Percentiles rank a stretch among this genome's conserved stretches.
These are phyloP conservation scores for Flabesymbios commensalis DNA, from an alignment of 2,888 invertebrate genomes.

Conservation along the genomic window DNA sequence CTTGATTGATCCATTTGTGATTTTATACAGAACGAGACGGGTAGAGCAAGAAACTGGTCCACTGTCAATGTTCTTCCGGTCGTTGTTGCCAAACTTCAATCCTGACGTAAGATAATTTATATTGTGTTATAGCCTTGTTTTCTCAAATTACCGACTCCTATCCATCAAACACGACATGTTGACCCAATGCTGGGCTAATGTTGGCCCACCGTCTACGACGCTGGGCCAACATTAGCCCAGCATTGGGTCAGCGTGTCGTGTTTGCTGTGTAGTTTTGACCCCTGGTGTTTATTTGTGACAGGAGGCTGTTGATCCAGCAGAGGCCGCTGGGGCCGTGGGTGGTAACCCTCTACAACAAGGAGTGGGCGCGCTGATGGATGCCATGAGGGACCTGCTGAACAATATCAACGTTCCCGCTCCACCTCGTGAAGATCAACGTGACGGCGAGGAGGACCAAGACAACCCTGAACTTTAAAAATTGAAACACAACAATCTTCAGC, in stretches of 20 bases:
- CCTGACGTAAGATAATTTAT: conserved; percentile 51
- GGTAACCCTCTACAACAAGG: conserved; percentile 68
- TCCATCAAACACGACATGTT: too few species aligned
- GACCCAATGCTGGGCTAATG: too few species aligned
- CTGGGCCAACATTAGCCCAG: too few species aligned
- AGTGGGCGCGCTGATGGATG: conserved; percentile 72
- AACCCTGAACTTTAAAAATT: too few species aligned
- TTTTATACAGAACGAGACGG: conserved; percentile 41
- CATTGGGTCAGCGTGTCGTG: too few species aligned
- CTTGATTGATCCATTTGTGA: neutral
- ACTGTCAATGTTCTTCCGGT: conserved; percentile 71
- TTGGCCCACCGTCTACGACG: too few species aligned
- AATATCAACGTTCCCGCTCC: conserved; percentile 69
- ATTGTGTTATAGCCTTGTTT: too few species aligned
- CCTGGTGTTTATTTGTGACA: neutral
- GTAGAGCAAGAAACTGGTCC: conserved; percentile 54
- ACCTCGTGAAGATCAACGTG: conserved; percentile 35
- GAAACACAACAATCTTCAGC: too few species aligned
- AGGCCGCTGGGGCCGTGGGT: neutral
- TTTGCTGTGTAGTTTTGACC: too few species aligned
- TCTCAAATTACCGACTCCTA: too few species aligned
- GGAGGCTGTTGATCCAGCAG: neutral
- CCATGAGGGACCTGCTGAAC: conserved; percentile 74
- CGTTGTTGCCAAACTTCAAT: conserved; percentile 74
- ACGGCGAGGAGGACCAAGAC: conserved; percentile 1